Evolutionary conservation across 1,140 invertebrate species (phyloP), one percentile per base, ranked within the genome.

Genomic region (Zaprionus taronus): DNA sequence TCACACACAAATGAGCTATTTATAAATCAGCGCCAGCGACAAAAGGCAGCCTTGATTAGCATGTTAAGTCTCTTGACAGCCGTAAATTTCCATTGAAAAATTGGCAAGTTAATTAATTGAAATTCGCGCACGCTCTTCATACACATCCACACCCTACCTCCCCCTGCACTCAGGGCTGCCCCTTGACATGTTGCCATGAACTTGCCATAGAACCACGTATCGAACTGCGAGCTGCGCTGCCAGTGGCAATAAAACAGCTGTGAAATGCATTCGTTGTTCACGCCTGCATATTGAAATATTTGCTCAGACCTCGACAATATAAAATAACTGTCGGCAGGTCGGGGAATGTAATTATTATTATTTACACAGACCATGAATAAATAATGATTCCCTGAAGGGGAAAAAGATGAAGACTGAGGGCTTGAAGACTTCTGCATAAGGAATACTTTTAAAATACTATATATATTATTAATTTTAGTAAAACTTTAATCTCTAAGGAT

Each of bases 101-200:
- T 61, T 75, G 64, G 60, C 36, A 63, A 79, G 81, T 90, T 84
- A 90, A 89, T 90, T 90, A 89, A 90, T 84, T 89, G 81, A 90
- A 81, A 81, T 81, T 77, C 47, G 79, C 78, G 84, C 82, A 68
- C 65, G 68, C 58, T 60, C 31, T 44, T 47, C 58, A 66, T 56
- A 84, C 78, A 74, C 47, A 62, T 34, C 31, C 44, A 31, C 53
- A 22, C 31, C 9, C 9, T 34, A 11, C 9, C 31, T 34, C 9
- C 9, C 3, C 31, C 31, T 4, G 3, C 9, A 34, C 9, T 11
- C 31, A 9, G 31, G 53, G 62, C 28, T 56, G 36, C 28, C 67
- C 6, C 49, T 55, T 6, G 31, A 9, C 9, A 34, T 7, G 28
- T 20, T 36, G 14, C 41, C 26, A 14, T 22, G 17, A 65, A 58